Percentiles rank a stretch among this genome's conserved stretches.
These are phyloP conservation scores for Galleria mellonella DNA, from an alignment of 1,140 invertebrate genomes.

Conservation along the genomic window DNA sequence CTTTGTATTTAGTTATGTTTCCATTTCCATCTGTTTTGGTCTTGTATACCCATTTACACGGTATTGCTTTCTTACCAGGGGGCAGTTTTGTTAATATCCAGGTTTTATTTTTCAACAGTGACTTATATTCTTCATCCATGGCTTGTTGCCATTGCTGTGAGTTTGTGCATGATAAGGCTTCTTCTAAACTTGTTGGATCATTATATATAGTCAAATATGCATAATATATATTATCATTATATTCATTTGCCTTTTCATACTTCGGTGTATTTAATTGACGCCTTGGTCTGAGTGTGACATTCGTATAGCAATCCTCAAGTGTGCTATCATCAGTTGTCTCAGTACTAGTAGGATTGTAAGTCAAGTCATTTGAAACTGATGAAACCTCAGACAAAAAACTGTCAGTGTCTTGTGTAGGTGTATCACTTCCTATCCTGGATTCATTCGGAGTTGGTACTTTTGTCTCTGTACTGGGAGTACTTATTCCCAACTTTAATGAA, in stretches of 20 bases:
- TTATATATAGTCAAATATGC: conserved; percentile 7
- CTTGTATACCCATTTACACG: conserved; percentile 13
- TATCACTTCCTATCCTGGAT: not conserved
- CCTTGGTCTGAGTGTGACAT: not conserved
- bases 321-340: not conserved
- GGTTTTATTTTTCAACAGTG: conserved; percentile 4
- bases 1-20: conserved; percentile 5
- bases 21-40: conserved; percentile 8
- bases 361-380: not conserved
- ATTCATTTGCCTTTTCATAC: not conserved
- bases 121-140: conserved; percentile 4
- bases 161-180: conserved; percentile 7
- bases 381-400: not conserved
- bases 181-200: conserved; percentile 10
- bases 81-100: conserved; percentile 4
- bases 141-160: conserved; percentile 11
- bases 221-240: conserved; percentile 14
- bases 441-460: not conserved
- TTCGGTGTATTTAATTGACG: conserved; percentile 5
- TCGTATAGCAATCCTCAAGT: not conserved
- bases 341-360: not conserved
- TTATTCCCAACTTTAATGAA: not conserved
- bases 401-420: not conserved
- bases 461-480: not conserved
- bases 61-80: conserved; percentile 4